A percentile compares a stretch with the other conserved stretches of the same genome.
phyloP scores from a whole-genome alignment of 2,113 vertebrate genomes.

The Peromyscus polionotus region DNA sequence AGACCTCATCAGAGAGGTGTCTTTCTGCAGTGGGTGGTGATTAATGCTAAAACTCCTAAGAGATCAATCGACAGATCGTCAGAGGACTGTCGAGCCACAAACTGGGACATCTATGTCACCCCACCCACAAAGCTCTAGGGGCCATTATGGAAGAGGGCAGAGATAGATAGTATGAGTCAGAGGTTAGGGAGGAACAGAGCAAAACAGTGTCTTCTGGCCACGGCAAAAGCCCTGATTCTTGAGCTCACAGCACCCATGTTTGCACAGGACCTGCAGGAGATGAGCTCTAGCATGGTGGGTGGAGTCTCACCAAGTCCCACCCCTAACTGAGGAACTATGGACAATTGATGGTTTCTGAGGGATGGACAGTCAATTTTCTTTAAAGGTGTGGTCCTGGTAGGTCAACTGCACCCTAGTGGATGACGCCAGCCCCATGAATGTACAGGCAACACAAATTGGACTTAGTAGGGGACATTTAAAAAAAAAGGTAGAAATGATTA shows the following conservation, averaged over 20 bases:
- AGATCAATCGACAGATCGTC: neutral
- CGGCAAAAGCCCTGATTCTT: neutral
- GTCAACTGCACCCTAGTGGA: neutral
- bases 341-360: neutral
- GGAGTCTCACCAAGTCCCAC: too few species aligned
- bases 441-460: neutral
- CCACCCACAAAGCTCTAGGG: neutral
- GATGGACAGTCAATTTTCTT: neutral
- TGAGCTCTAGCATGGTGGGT: too few species aligned
- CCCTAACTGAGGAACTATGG: neutral
- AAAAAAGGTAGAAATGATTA: neutral
- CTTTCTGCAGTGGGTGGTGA: neutral
- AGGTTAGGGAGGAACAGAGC: too few species aligned
- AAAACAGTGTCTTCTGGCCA: neutral
- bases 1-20: neutral
- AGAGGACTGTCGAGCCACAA: neutral
- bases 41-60: neutral
- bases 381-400: fast-evolving
- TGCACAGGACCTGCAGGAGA: neutral
- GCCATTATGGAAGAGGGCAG: too few species aligned
- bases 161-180: neutral
- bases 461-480: too few species aligned
- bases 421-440: neutral
- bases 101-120: neutral
- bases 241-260: too few species aligned